phyloP scores from a whole-genome alignment of 2,113 vertebrate species.

The Bucco capensis region DNA sequence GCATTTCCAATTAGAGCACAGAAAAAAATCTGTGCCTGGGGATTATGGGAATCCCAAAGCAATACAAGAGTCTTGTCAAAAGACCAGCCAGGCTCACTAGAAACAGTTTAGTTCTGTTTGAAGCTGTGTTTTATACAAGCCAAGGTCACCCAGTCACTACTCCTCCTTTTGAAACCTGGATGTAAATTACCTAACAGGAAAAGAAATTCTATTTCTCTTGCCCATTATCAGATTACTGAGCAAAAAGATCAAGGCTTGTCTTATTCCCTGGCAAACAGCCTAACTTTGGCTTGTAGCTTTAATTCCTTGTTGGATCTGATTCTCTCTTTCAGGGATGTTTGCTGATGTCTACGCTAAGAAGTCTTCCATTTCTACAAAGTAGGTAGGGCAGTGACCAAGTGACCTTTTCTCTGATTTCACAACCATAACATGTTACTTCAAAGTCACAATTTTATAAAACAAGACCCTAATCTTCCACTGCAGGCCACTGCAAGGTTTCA shows the following conservation, averaged over 20 bases:
- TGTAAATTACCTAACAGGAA: background rate
- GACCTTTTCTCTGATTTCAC: background rate
- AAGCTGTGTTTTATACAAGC: background rate
- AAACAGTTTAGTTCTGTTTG: background rate
- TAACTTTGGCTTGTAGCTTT: background rate
- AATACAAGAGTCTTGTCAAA: background rate
- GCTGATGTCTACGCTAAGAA: background rate
- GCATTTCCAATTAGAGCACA: background rate
- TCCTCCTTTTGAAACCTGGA: background rate
- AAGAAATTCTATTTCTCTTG: background rate
- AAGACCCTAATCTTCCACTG: background rate
- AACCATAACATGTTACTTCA: background rate
- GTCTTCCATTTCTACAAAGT: background rate
- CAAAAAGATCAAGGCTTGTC: background rate
- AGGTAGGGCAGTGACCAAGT: background rate
- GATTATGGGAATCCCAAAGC: background rate
- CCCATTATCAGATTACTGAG: background rate
- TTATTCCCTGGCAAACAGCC: background rate
- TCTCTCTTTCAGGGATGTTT: background rate
- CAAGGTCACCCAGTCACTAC: background rate
- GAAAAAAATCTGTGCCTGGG: background rate
- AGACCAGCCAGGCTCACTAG: background rate
- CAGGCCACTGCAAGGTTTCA: background rate
- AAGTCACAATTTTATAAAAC: background rate
- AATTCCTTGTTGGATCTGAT: background rate